Evolutionary conservation across 2,888 invertebrate species (phyloP), one percentile per base, ranked within the genome.

Genomic region (Sinelater perroti): DNA sequence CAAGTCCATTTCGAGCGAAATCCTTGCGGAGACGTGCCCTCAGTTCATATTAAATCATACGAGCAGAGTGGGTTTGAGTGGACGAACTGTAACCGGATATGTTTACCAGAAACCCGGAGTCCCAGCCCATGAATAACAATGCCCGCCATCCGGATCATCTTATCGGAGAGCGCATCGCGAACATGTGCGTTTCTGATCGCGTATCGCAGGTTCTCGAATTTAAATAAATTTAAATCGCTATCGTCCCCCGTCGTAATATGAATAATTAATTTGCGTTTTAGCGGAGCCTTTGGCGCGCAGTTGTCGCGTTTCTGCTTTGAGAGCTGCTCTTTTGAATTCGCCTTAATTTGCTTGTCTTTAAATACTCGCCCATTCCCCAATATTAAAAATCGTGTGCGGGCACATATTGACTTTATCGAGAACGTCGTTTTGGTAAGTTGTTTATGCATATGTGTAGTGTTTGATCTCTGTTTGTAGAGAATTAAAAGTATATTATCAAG

Each of bases 51-150:
- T 63, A 65, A 63, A 61, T 63, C 61, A 61, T 63, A 61, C 55
- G 55, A 61, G 50, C 53, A 51, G 61, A 56, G 54, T 42, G 59
- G 60, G 54, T 53, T 60, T 50, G 56, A 57, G 63, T 61, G 63
- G 62, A 56, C 60, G 24, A 54, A 46, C 56, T 45, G 68, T 69
- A 69, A 70, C 68, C 63, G 68, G 69, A 70, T 70, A 69, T 69
- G 65, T 68, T 69, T 70, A 67, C 67, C 67, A 65, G 66, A 64
- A 67, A 63, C 63, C 62, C 63, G 64, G 53, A 66, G 62, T 71
- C 71, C 71, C 71, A 66, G 56, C 62, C 69, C 70, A 71, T 71
- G 71, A 71, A 71, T 71, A 70, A 67, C 69, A 71, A 71, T 69
- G 66, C 50, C 20, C 33, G 46, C 14, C 61, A 52, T 53, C 55